Base-by-base conservation (phyloP, 2,113 vertebrate species). In the Scortum barcoo region DNA sequence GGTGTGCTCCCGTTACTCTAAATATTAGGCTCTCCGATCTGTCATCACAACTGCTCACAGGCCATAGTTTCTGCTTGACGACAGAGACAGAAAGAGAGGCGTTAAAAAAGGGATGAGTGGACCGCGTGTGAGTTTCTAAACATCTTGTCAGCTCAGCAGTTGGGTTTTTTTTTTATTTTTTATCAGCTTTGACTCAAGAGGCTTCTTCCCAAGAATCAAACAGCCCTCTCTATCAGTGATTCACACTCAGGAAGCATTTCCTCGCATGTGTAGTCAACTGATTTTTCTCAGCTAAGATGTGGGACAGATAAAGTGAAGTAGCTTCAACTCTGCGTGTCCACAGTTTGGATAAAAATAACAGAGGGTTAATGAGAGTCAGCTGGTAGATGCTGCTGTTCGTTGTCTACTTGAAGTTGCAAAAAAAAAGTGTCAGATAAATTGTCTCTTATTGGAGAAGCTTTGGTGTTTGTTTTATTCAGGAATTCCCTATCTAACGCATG, bases 1-100 rank as follows among this genome's bases (percentile, higher is more conserved):
- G 3, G 70, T 82, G 74, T 85, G 75, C 65, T 0, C 16, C 30
- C 3, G 17, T 57, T 86, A 51, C 1, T 91, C 28, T 88, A 94
- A 89, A 93, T 80, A 92, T 83, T 87, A 71, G 62, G 20, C 65
- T 89, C n/a, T 65, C n/a, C 6, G 26, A 13, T 66, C 36, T 44
- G 66, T 72, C 79, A 56, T 72, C 24, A 10, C 4, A 1, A 57
- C 30, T 3, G 10, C 51, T 86, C 74, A 44, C 13, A 42, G 36
- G 12, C 42, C 70, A 26, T 14, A 60, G 78, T 58, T 76, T 40
- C 50, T 66, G 51, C 12, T 1, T 54, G 71, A 65, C n/a, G 61
- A 44, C 2, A 10, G 40, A 42, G 30, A 44, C 9, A 48, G 57
- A 11, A 46, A n/a, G 6, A 20, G 40, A 7, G 42, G 42, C 1